Conservation (phyloP, 1,140 invertebrate genomes). For the Diuraphis noxia region DNA sequence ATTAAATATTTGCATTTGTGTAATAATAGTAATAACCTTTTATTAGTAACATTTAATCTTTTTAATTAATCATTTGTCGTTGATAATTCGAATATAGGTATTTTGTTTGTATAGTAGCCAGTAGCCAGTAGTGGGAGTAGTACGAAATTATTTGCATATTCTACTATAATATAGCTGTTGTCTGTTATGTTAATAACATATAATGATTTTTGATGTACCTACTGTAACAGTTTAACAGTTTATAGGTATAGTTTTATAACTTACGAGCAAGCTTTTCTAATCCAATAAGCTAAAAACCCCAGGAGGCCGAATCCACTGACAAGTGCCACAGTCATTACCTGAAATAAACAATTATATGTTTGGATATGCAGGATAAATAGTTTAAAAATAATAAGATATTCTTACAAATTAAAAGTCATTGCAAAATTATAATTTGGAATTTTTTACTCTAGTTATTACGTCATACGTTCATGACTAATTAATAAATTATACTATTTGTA, state of each 20-base stretch:
- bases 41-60: no score
- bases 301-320: constrained; percentile 57
- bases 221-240: no score
- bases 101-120: no score
- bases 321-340: constrained; percentile 57
- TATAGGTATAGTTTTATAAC: background rate
- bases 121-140: no score
- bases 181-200: no score
- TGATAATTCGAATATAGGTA: no score
- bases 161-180: no score
- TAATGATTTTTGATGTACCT: no score
- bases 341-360: constrained; percentile 13
- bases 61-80: no score
- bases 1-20: background rate
- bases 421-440: background rate
- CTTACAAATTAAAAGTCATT: background rate
- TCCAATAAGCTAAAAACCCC: constrained; percentile 57
- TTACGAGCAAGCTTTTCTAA: constrained; percentile 57
- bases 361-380: background rate
- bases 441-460: background rate
- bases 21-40: no score
- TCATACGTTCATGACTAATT: background rate
- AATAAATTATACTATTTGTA: no score
- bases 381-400: background rate
- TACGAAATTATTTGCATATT: no score